Conservation (phyloP, 2,113 vertebrate species). For the Tricholaema leucomelas region DNA sequence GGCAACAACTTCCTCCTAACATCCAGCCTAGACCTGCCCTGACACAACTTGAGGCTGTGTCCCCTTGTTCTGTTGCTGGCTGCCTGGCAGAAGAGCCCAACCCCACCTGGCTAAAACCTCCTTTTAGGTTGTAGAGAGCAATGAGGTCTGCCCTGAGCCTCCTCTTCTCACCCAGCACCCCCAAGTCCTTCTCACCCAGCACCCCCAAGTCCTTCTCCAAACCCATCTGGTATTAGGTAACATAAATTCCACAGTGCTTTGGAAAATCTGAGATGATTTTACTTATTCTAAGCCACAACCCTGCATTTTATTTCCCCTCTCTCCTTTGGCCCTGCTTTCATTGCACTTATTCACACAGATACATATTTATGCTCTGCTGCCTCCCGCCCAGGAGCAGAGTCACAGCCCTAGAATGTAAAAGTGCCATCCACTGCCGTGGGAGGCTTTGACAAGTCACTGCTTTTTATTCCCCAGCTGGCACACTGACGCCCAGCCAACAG, state of each 20-base stretch:
- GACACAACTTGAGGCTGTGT: too few relatives aligned
- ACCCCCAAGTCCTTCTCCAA: too few relatives aligned
- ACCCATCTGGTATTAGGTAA: not conserved
- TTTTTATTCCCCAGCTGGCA: constrained; percentile 32
- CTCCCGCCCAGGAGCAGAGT: not conserved
- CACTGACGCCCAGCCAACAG: not conserved
- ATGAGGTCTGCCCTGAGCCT: too few relatives aligned
- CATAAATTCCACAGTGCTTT: not conserved
- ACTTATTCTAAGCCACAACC: not conserved
- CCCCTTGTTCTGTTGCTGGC: too few relatives aligned
- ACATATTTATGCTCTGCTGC: not conserved
- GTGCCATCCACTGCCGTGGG: not conserved
- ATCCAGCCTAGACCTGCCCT: too few relatives aligned
- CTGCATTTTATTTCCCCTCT: not conserved
- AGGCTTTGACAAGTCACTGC: constrained; percentile 12
- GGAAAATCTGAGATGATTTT: not conserved
- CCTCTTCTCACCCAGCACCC: too few relatives aligned
- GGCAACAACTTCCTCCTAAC: too few relatives aligned
- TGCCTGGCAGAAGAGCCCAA: too few relatives aligned
- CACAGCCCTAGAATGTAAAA: not conserved
- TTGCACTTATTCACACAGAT: not conserved
- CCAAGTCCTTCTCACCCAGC: too few relatives aligned
- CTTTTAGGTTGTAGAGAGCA: too few relatives aligned
- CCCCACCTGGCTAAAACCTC: too few relatives aligned
- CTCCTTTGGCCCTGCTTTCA: not conserved